A percentile compares a stretch with the other conserved stretches of the same genome.
Conservation (phyloP, 2,797 vertebrate species). For the Lepidocolaptes lacrymiger region DNA sequence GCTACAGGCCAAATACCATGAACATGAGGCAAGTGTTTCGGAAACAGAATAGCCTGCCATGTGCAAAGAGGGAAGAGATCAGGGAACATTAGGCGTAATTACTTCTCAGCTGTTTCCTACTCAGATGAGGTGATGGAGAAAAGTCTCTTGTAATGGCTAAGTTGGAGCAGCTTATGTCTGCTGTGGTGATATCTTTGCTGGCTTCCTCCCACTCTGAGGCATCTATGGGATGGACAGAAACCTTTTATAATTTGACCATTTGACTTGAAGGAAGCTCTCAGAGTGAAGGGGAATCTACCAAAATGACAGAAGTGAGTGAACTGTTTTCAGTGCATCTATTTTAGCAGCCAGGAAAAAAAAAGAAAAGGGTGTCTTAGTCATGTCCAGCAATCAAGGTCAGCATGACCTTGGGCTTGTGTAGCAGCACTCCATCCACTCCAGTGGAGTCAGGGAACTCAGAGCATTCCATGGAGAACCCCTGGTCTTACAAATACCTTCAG, state of each 20-base stretch:
- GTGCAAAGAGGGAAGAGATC: conserved; percentile 54
- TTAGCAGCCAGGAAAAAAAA: background rate
- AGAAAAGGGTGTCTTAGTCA: background rate
- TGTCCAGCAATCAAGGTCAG: conserved; percentile 8
- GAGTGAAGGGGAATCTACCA: background rate
- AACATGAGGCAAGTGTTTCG: conserved; percentile 1
- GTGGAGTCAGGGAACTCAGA: background rate
- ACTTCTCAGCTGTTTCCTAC: conserved; percentile 46
- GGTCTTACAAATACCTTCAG: background rate
- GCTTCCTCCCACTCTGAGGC: background rate
- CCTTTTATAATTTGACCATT: conserved; percentile 43
- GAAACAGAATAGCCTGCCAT: conserved; percentile 50
- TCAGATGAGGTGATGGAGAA: conserved; percentile 53
- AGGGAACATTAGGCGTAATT: conserved; percentile 53
- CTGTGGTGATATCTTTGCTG: background rate
- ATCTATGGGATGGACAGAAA: background rate
- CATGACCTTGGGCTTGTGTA: background rate
- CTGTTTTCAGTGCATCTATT: conserved; percentile 4
- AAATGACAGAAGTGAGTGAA: background rate
- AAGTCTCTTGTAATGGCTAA: conserved; percentile 22
- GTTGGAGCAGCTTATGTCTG: background rate
- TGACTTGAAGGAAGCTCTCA: conserved; percentile 18
- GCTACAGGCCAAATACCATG: conserved; percentile 63
- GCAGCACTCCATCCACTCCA: background rate
- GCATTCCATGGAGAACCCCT: background rate